Base-by-base conservation (phyloP, 2,113 vertebrate genomes). In the Prionailurus viverrinus region DNA sequence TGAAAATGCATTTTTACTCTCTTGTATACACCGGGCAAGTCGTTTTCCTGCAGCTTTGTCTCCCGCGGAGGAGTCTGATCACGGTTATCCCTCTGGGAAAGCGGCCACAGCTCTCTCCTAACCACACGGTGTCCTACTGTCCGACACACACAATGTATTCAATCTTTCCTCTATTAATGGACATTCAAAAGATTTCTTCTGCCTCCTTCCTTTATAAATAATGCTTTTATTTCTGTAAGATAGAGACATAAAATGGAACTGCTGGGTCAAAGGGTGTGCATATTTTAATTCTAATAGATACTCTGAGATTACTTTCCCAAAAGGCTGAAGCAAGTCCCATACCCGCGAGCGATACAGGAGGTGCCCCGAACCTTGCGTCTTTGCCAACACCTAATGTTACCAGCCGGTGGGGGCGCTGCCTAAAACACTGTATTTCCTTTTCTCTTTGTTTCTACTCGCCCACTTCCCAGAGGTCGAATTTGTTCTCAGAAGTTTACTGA, bases 281-380 rank as follows among this genome's bases (percentile, higher is more conserved):
- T 68, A 73, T 39, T 95, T 91, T 93, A 69, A 91, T 76, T 95
- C 87, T 89, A 85, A 71, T n/a, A 91, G 39, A 66, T 81, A 33
- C n/a, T 83, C 68, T 39, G 66, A 89, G 36, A 65, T 63, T 36
- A 33, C 51, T 80, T 94, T 83, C 19, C 58, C 18, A 12, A 96
- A 76, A 93, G 33, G 27, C 45, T 33, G 19, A 73, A 91, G 65
- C 55, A 29, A 82, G 51, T 39, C 66, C 13, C 14, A 29, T 36
- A 19, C 25, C 68, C 33, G 21, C 3, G 21, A 16, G 41, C 29
- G 16, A 45, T 2, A 9, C 1, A n/a, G 0, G 23, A 39, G 41
- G 3, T 1, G 0, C 15, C 29, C 15, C 5, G 4, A 10, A 3
- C 74, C 53, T 58, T 4, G 12, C 69, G 12, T 5, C 45, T 87